A percentile compares a stretch with the other conserved stretches of the same genome.
These are phyloP conservation scores for Sorex fumeus DNA, from an alignment of 2,113 vertebrate genomes.

Conservation along the genomic window DNA sequence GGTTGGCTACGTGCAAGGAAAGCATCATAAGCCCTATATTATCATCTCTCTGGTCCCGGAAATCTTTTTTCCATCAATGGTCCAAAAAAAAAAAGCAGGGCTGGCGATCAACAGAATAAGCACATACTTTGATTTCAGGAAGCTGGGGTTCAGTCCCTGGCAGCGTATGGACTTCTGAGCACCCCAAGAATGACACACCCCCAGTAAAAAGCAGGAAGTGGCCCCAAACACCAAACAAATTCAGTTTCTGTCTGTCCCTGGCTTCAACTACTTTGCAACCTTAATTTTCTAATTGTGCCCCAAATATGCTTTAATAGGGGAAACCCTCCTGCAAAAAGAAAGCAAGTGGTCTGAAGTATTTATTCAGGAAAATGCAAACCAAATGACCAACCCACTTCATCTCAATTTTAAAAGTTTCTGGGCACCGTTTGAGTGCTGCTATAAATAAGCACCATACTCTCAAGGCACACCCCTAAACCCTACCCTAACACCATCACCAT, in stretches of 20 bases:
- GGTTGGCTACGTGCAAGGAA: too few species aligned
- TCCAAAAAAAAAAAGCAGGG: background rate
- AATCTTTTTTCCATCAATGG: background rate
- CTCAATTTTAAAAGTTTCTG: conserved; percentile 3
- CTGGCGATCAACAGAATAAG: too few species aligned
- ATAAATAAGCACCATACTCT: background rate
- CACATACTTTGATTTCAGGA: too few species aligned
- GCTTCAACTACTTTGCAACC: background rate
- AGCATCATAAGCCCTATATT: too few species aligned
- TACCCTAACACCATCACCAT: too few species aligned
- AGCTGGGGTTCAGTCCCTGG: too few species aligned
- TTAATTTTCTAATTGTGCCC: background rate
- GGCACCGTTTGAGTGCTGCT: background rate
- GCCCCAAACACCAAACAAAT: background rate
- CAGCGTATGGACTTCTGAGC: too few species aligned
- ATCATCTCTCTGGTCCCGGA: too few species aligned
- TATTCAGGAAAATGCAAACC: background rate
- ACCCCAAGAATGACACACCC: background rate
- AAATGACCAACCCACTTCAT: background rate
- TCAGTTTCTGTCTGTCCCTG: background rate
- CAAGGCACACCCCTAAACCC: too few species aligned
- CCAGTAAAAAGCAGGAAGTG: background rate
- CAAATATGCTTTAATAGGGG: background rate
- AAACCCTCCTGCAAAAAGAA: background rate
- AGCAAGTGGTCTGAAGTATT: background rate